Evolutionary conservation across 2,888 invertebrate genomes (phyloP), one percentile per base, ranked within the genome.

Genomic region (Melanotus villosus): DNA sequence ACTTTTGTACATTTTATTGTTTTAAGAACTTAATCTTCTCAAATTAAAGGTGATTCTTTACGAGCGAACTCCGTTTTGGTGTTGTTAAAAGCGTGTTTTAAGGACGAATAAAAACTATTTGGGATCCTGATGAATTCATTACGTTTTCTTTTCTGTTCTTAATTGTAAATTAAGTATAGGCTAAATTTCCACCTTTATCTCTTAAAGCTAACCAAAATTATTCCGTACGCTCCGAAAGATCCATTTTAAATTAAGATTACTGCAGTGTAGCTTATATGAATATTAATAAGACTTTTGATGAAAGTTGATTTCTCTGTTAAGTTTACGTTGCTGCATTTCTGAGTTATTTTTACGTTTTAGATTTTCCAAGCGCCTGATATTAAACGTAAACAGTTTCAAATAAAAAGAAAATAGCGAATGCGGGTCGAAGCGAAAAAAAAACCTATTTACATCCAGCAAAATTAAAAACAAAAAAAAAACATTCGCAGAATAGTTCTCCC

Each of bases 191-290:
- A 58, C 68, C 32, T 64, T 63, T 63, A 47, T 59, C 52, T 54
- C 36, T 56, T 38, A 34, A 59, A 56, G 32, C 56, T 18, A 60
- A 62, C 43, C 56, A 50, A 43, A 68, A 68, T 68, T 68, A 68
- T 64, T 68, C 68, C 26, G 36, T 68, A 3, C 65, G 64, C 64
- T 43, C 41, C 58, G 52, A 65, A 58, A 38, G 52, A 57, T 65
- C 57, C 68, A 68, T 68, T 68, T 65, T 58, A 64, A 68, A 59
- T 64, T 68, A 65, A 68, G 68, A 68, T 68, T 65, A 68, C 64
- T 68, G 68, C 68, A 64, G 68, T 64, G 36, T 64, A 45, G 65
- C 64, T 59, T 67, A 59, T 65, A 68, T 68, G 68, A 68, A 68
- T 68, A 68, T 68, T 68, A 64, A 68, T 68, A 58, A 32, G 54